Evolutionary conservation across 2,797 vertebrate species (phyloP).

Genomic region (Tangara arthus): DNA sequence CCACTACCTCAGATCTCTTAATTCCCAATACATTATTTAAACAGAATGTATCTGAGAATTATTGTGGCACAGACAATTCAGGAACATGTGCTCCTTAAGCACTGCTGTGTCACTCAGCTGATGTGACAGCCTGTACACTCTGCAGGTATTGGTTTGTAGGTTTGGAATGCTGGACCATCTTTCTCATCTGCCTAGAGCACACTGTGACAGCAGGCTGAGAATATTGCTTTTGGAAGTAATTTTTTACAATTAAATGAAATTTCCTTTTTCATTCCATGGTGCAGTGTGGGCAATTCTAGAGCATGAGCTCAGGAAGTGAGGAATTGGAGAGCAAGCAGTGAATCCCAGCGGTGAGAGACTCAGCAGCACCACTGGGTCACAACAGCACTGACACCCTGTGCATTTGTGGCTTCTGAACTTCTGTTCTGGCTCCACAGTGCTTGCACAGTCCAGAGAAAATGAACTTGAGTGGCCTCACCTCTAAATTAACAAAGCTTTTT

Average conservation of each 20-base stretch:
- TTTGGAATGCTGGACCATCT: not conserved
- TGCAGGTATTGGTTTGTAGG: not conserved
- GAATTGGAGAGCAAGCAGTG: not conserved
- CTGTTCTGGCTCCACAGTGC: not conserved
- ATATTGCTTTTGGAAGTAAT: not conserved
- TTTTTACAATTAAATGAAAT: not conserved
- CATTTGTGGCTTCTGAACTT: not conserved
- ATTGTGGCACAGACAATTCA: not conserved
- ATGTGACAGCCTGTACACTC: not conserved
- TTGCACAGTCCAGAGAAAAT: not conserved
- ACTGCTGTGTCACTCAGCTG: not conserved
- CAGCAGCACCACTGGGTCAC: not conserved
- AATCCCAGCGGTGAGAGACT: not conserved
- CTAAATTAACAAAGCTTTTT: not conserved
- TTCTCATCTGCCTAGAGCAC: not conserved
- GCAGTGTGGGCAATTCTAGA: not conserved
- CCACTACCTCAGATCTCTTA: not conserved
- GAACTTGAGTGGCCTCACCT: not conserved
- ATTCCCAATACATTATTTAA: constrained; percentile 26
- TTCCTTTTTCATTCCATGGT: not conserved
- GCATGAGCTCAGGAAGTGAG: not conserved
- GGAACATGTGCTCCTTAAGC: not conserved
- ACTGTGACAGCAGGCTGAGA: not conserved
- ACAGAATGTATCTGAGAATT: not conserved
- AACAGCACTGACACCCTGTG: not conserved